Conservation (phyloP, 2,113 vertebrate species). For the Rhea americana region DNA sequence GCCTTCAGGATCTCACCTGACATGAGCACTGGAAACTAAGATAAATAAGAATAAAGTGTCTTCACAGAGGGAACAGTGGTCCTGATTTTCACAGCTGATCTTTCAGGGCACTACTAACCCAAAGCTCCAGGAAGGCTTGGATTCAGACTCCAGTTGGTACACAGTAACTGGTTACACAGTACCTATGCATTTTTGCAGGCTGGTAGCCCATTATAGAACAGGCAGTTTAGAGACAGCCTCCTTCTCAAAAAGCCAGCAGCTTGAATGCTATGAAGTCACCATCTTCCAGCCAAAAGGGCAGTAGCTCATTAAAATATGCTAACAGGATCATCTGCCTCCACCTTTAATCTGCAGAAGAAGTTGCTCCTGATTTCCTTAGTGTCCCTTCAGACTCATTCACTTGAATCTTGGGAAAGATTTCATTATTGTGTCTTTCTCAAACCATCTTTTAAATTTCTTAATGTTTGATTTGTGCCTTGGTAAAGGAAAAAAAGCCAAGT, state of each 20-base stretch:
- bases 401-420: neutral
- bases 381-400: neutral
- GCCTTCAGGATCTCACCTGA: neutral
- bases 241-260: neutral
- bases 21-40: neutral
- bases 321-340: neutral
- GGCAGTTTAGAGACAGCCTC: neutral
- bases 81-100: neutral
- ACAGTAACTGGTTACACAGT: neutral
- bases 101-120: fast-evolving
- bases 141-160: neutral
- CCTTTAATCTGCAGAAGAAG: neutral
- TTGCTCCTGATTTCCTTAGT: neutral
- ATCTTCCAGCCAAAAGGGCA: neutral
- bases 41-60: neutral
- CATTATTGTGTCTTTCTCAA: neutral
- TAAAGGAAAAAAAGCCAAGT: neutral
- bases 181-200: fast-evolving
- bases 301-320: neutral
- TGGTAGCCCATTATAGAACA: neutral
- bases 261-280: neutral
- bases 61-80: neutral
- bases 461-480: constrained; percentile 1
- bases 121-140: neutral
- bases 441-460: neutral